A percentile compares a stretch with the other conserved stretches of the same genome.
Conservation (phyloP, 2,113 vertebrate species). For the Malurus elegans region DNA sequence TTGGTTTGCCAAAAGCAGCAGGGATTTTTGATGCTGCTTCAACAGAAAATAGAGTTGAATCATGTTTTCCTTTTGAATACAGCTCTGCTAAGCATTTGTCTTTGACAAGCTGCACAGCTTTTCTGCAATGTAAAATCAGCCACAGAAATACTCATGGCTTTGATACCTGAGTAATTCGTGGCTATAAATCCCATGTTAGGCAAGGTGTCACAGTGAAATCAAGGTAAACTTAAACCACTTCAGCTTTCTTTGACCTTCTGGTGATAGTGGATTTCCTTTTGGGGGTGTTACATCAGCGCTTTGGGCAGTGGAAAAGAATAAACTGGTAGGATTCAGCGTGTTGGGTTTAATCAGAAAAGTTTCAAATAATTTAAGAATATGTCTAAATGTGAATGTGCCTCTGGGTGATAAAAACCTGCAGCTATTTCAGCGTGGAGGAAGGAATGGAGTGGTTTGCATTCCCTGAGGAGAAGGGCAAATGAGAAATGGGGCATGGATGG, state of each 20-base stretch:
- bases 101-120: background rate
- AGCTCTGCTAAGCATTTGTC: background rate
- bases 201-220: background rate
- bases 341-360: background rate
- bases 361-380: background rate
- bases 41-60: background rate
- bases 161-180: background rate
- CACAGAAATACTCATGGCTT: background rate
- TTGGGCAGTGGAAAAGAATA: background rate
- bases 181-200: background rate
- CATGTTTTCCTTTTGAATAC: background rate
- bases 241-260: background rate
- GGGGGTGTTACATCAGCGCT: background rate
- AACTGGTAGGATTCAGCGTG: accelerated
- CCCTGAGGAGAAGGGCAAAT: background rate
- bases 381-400: background rate
- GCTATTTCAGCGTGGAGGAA: background rate
- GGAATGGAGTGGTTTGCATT: background rate
- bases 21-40: background rate
- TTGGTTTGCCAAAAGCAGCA: background rate
- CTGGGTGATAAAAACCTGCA: background rate
- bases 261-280: background rate
- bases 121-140: background rate
- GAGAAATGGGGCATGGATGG: accelerated
- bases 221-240: background rate